Evolutionary conservation across 2,888 invertebrate species (phyloP).

Genomic region (Caenorhabditis sinica): DNA sequence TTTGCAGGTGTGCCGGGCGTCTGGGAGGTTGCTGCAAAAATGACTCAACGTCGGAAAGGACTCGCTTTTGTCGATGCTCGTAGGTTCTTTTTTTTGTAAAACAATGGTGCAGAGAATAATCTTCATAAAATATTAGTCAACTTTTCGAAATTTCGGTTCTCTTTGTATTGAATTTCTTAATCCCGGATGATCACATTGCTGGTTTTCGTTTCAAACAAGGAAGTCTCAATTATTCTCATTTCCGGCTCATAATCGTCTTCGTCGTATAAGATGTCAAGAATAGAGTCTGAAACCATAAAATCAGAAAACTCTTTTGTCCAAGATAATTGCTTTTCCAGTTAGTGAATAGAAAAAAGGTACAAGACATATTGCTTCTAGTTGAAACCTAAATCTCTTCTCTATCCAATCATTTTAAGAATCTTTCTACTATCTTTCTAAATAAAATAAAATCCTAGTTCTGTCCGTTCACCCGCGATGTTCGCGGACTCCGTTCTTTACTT

Average conservation of each 20-base stretch:
- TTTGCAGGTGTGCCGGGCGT: constrained; percentile 39
- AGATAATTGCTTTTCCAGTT: constrained; percentile 15
- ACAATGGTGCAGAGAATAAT: background rate
- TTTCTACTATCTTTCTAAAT: no score
- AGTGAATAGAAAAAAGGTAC: background rate
- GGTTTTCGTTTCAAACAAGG: background rate
- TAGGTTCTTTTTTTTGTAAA: constrained; percentile 3
- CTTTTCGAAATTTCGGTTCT: background rate
- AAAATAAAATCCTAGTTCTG: no score
- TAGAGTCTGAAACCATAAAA: constrained; percentile 14
- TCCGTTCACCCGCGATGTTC: no score
- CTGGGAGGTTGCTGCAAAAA: constrained; percentile 23
- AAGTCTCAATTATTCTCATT: constrained; percentile 7
- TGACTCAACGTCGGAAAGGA: constrained; percentile 39
- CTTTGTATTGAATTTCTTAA: background rate
- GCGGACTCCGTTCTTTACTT: no score
- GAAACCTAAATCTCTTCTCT: background rate
- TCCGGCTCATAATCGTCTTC: constrained; percentile 5
- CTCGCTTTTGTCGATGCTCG: constrained; percentile 39
- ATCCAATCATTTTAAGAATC: no score
- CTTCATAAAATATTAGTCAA: background rate
- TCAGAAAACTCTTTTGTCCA: background rate
- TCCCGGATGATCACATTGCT: no score
- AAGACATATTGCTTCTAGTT: background rate
- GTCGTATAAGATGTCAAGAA: constrained; percentile 15